phyloP scores from a whole-genome alignment of 2,797 vertebrate species.

The Malacoraja senta region DNA sequence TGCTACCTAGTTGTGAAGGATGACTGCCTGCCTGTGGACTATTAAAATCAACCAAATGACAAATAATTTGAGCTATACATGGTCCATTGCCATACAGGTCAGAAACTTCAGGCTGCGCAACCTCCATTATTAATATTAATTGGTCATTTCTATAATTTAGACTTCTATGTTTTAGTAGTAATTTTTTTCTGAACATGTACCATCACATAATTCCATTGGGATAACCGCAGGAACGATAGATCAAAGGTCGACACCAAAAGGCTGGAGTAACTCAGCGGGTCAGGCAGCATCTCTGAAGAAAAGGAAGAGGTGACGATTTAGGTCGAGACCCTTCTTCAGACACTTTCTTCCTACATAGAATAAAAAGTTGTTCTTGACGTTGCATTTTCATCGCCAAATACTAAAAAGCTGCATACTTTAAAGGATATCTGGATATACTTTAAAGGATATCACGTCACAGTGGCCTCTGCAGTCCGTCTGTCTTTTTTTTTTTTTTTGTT shows the following conservation, averaged over 20 bases:
- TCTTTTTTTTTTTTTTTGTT: too few relatives aligned
- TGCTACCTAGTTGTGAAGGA: neutral
- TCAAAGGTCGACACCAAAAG: too few relatives aligned
- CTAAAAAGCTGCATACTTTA: neutral
- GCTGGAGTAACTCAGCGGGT: too few relatives aligned
- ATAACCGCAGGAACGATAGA: neutral
- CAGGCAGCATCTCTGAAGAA: too few relatives aligned
- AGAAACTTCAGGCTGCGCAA: neutral
- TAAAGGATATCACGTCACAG: too few relatives aligned
- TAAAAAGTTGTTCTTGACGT: too few relatives aligned
- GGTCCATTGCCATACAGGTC: neutral
- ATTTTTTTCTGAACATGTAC: neutral
- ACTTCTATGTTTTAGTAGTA: neutral
- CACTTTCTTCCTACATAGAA: too few relatives aligned
- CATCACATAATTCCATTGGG: neutral
- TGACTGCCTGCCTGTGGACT: neutral
- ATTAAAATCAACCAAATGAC: neutral
- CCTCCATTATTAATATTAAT: neutral
- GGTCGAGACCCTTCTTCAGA: too few relatives aligned
- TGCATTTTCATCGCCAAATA: neutral
- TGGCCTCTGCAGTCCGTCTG: too few relatives aligned
- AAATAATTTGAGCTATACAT: neutral
- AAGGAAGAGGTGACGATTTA: too few relatives aligned
- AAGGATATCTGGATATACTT: neutral
- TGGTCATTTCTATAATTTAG: neutral